Evolutionary conservation across 1,140 invertebrate species (phyloP).

Genomic region (Gerris buenoi): DNA sequence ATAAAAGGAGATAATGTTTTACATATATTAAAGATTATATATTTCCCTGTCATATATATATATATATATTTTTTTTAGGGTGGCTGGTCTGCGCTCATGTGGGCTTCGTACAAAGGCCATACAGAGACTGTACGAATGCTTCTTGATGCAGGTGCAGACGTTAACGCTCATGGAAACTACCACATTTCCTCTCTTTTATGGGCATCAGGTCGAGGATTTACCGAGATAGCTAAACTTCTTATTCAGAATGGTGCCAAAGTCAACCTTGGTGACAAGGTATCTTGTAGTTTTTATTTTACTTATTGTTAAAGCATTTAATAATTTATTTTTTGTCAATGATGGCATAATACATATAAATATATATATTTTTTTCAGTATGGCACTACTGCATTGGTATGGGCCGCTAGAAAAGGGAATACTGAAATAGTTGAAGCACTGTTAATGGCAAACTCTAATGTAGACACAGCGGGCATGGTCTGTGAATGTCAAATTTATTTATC

Average conservation of each 20-base stretch:
- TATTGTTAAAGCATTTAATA: too few species aligned
- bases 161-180: conserved; percentile 91
- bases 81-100: conserved; percentile 93
- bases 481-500: conserved; percentile 7
- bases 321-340: neutral
- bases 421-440: conserved; percentile 74
- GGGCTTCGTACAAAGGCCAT: conserved; percentile 88
- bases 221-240: conserved; percentile 66
- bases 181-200: conserved; percentile 86
- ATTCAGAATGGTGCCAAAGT: conserved; percentile 75
- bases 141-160: conserved; percentile 72
- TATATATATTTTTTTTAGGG: too few species aligned
- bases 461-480: conserved; percentile 66
- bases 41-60: too few species aligned
- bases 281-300: too few species aligned
- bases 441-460: conserved; percentile 59
- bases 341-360: neutral
- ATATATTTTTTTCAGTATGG: conserved; percentile 51
- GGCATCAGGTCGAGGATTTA: conserved; percentile 81
- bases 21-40: too few species aligned
- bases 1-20: too few species aligned
- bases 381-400: conserved; percentile 92
- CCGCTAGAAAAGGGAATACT: conserved; percentile 71
- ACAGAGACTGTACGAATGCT: conserved; percentile 61
- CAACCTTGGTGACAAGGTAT: conserved; percentile 76